Percentiles rank a stretch among this genome's conserved stretches.
Evolutionary conservation across 2,888 invertebrate genomes (phyloP).

Genomic region (Chorisops tibialis): DNA sequence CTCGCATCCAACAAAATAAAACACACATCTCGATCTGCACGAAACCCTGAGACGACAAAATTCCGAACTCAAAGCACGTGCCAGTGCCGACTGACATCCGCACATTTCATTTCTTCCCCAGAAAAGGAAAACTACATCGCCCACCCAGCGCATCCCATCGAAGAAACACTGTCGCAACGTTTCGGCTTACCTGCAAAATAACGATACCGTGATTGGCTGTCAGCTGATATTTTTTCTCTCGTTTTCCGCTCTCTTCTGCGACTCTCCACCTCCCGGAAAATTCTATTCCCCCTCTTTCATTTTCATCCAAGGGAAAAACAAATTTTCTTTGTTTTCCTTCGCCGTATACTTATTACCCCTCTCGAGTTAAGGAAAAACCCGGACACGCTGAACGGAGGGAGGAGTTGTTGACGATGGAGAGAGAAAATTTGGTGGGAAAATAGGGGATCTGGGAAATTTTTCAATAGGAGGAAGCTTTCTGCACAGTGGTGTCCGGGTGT

Average conservation of each 20-base stretch:
- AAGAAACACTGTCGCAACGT: slow-evolving; percentile 13
- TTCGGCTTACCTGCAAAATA: slow-evolving; percentile 21
- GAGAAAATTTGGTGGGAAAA: neutral
- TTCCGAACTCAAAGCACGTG: no score
- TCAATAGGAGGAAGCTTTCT: neutral
- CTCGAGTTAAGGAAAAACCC: neutral
- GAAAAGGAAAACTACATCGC: no score
- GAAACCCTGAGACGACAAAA: no score
- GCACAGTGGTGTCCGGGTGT: neutral
- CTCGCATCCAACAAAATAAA: no score
- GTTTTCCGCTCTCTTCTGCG: neutral
- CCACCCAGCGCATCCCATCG: no score
- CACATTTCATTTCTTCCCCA: no score
- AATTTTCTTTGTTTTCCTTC: slow-evolving; percentile 8
- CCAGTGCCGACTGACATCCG: no score
- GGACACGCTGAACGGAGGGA: neutral
- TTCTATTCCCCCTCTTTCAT: neutral
- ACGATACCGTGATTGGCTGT: slow-evolving; percentile 20
- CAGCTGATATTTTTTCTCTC: slow-evolving; percentile 14
- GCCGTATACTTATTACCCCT: neutral
- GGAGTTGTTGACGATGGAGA: slow-evolving; percentile 3
- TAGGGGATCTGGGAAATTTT: neutral
- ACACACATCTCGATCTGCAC: no score
- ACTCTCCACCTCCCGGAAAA: slow-evolving; percentile 10
- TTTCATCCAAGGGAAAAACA: neutral